Evolutionary conservation across 2,888 invertebrate species (phyloP), one percentile per base, ranked within the genome.

Genomic region (Caradrina clavipalpis): DNA sequence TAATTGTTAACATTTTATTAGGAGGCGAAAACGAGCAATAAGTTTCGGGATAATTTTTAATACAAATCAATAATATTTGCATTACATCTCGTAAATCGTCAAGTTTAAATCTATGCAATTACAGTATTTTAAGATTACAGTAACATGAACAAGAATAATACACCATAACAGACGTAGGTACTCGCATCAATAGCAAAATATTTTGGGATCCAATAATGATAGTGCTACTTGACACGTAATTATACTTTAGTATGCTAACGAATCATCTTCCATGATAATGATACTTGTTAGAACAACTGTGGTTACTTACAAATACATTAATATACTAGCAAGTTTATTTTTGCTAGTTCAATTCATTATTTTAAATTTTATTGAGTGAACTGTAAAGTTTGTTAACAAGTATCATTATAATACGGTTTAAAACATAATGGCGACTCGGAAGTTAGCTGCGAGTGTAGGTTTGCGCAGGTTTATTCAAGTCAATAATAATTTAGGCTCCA

Each of bases 11-110:
- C 96, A 95, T 96, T 96, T 96, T 96, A 96, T 96, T 96, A 95
- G 95, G 95, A 96, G 96, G 96, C 96, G 94, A 96, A 94, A 96
- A 96, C 95, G 95, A 95, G 95, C 95, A 95, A 95, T 94, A 94
- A 94, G 92, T 94, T 93, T 95, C 88, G 91, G 95, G 93, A 94
- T 95, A 94, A 91, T 89, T 91, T 93, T 94, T 89, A 92, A 93
- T 96, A 96, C 94, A 95, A 95, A 95, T 92, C 89, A 95, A 95
- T 93, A 89, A 88, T 90, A 91, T 92, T 92, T 94, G 93, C 92
- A 94, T 92, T 93, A 93, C 87, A 93, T 92, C 91, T 92, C 92
- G 89, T 94, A 91, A 93, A 93, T 93, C 91, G 92, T 94, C 94
- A 95, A 94, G 91, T 93, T 91, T 90, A 90, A 81, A 80, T 83